phyloP scores from a whole-genome alignment of 2,888 invertebrate genomes.

The Hymenopus coronatus region DNA sequence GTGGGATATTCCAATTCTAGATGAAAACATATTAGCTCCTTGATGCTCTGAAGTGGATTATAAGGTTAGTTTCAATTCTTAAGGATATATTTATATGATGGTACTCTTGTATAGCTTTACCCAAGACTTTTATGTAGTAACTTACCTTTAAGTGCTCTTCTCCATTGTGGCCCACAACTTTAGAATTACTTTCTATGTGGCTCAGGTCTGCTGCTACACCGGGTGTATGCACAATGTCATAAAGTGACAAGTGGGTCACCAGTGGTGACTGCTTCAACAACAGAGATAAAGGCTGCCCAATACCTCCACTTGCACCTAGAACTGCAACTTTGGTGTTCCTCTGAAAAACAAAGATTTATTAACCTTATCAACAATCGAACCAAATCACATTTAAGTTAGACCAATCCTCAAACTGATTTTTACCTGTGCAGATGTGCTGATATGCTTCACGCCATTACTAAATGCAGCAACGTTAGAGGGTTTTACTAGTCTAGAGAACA shows the following conservation, averaged over 20 bases:
- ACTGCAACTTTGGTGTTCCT: conserved; percentile 90
- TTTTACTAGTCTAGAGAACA: conserved; percentile 64
- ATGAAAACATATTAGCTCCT: too few species aligned
- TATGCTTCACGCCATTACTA: conserved; percentile 58
- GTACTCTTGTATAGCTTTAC: too few species aligned
- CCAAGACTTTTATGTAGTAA: background rate
- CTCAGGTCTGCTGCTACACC: conserved; percentile 97
- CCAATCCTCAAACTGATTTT: background rate
- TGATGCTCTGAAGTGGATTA: too few species aligned
- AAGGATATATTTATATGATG: too few species aligned
- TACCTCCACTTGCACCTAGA: conserved; percentile 95
- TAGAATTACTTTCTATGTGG: conserved; percentile 89
- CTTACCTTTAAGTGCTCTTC: conserved; percentile 64
- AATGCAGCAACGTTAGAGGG: conserved; percentile 47
- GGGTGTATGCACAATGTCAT: conserved; percentile 92
- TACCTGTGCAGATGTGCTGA: conserved; percentile 49
- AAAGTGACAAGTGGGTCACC: conserved; percentile 80
- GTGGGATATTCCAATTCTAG: too few species aligned
- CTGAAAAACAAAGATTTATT: conserved; percentile 49
- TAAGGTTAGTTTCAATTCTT: too few species aligned
- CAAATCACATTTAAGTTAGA: background rate
- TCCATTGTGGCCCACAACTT: conserved; percentile 68
- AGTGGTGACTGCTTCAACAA: conserved; percentile 87
- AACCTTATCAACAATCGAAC: background rate
- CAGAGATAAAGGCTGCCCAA: conserved; percentile 93